phyloP scores from a whole-genome alignment of 2,888 invertebrate genomes.

The Sylvicola cinctus region DNA sequence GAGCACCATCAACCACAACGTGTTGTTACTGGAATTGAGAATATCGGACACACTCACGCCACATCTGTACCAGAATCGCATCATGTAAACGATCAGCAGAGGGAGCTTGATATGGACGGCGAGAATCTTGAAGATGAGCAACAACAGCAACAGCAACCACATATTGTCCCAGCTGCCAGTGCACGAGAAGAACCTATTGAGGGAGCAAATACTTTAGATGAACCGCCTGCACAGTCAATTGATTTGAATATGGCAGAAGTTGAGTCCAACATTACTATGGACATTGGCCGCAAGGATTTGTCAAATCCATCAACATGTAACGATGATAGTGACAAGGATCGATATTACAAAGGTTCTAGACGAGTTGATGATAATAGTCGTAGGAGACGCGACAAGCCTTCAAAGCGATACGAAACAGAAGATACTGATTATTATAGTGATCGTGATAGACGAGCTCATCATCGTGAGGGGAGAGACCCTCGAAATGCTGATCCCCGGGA shows the following conservation, averaged over 20 bases:
- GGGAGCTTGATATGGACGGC: constrained; percentile 36
- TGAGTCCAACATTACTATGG: constrained; percentile 10
- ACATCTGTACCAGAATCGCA: neutral
- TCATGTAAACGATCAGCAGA: constrained; percentile 14
- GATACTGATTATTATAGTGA: constrained; percentile 46
- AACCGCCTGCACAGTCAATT: constrained; percentile 7
- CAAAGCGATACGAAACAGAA: constrained; percentile 36
- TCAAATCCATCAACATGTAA: constrained; percentile 18
- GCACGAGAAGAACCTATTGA: constrained; percentile 30
- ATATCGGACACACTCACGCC: constrained; percentile 8
- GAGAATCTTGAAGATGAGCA: constrained; percentile 31
- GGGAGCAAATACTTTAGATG: constrained; percentile 25
- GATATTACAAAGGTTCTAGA: constrained; percentile 2
- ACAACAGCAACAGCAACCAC: constrained; percentile 3
- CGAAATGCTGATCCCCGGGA: constrained; percentile 10
- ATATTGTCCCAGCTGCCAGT: constrained; percentile 4
- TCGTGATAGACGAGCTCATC: constrained; percentile 32
- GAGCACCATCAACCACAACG: constrained; percentile 17
- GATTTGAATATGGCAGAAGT: constrained; percentile 7
- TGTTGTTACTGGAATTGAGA: constrained; percentile 35
- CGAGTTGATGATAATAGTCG: constrained; percentile 1
- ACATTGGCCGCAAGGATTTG: constrained; percentile 13
- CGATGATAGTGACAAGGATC: constrained; percentile 19
- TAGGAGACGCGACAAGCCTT: constrained; percentile 11
- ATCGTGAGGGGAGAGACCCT: constrained; percentile 26